These are phyloP conservation scores for Odontocolon sp. DNA, from an alignment of 2,888 invertebrate species.

Conservation along the genomic window DNA sequence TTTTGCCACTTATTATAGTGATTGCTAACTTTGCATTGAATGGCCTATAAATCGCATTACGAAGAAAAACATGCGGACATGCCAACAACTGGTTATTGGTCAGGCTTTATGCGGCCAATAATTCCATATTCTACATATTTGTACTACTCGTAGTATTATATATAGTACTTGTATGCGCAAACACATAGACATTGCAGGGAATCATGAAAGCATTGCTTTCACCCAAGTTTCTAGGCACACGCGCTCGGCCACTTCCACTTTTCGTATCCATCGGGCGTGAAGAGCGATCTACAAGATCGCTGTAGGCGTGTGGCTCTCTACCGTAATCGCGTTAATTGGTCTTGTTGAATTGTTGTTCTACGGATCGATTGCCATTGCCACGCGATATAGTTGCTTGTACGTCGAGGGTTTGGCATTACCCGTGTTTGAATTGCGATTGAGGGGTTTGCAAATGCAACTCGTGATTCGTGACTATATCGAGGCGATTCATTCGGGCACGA, in stretches of 20 bases:
- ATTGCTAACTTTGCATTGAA: too few relatives aligned
- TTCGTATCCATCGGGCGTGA: slow-evolving; percentile 60
- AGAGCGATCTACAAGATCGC: slow-evolving; percentile 39
- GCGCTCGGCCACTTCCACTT: slow-evolving; percentile 57
- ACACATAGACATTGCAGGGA: not conserved
- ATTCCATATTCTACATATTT: not conserved
- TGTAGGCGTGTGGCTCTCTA: slow-evolving; percentile 31
- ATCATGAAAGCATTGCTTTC: slow-evolving; percentile 76
- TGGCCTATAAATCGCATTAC: too few relatives aligned
- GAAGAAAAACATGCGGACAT: too few relatives aligned
- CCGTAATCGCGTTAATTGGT: slow-evolving; percentile 36
- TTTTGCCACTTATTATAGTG: too few relatives aligned
- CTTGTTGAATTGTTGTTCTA: not conserved
- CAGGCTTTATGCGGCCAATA: too few relatives aligned
- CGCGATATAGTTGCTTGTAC: not conserved
- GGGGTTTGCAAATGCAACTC: too few relatives aligned
- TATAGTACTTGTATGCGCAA: not conserved
- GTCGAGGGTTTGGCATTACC: not conserved
- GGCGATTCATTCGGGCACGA: not conserved
- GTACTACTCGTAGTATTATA: not conserved
- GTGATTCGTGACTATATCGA: slow-evolving; percentile 26
- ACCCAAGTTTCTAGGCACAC: slow-evolving; percentile 68
- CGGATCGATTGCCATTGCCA: slow-evolving; percentile 22
- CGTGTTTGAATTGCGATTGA: too few relatives aligned
- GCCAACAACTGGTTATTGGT: too few relatives aligned